Evolutionary conservation across 2,888 invertebrate species (phyloP), one percentile per base, ranked within the genome.

Genomic region (Aethes cnicana): DNA sequence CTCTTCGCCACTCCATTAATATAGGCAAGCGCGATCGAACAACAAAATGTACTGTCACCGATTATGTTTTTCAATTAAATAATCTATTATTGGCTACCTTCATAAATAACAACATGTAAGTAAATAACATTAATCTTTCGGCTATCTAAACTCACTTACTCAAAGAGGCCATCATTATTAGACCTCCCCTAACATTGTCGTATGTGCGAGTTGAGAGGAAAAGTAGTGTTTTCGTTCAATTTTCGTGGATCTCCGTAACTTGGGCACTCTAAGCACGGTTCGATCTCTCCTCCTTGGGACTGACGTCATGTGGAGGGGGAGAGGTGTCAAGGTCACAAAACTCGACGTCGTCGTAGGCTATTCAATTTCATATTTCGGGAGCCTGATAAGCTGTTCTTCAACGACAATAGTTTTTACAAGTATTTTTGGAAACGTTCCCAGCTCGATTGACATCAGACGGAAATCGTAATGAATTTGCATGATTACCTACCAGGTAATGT

Each of bases 301-400:
- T 64, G 61, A 64, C 64, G 66, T 66, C 66, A 66, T 56, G 50
- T 56, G 32, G 30, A 50, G 42, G 37, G 28, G 47, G 54, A 46
- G 53, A 55, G 53, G 59, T 55, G 52, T 58, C 63, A 64, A 63
- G 63, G 64, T 62, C 57, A 50, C 28, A 39, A 30, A 37, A 42
- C 32, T 52, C 43, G 30, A 44, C 37, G 26, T 25, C 16, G 18
- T 23, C 37, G 14, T 11, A 9, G 12, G 7, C 6, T 20, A 47
- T 21, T 21, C 20, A 16, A 5, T 37, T 32, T 33, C 32, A 46
- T 44, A 32, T 18, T 44, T 37, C 18, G 9, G 30, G 43, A 42
- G 33, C 41, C 4, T 20, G 16, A 14, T 30, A 14, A n/a, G 35
- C 16, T 14, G 23, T 18, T 16, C 14, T 25, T 48, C n/a, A n/a